phyloP scores from a whole-genome alignment of 2,113 vertebrate genomes.

The Hippocampus abdominalis region DNA sequence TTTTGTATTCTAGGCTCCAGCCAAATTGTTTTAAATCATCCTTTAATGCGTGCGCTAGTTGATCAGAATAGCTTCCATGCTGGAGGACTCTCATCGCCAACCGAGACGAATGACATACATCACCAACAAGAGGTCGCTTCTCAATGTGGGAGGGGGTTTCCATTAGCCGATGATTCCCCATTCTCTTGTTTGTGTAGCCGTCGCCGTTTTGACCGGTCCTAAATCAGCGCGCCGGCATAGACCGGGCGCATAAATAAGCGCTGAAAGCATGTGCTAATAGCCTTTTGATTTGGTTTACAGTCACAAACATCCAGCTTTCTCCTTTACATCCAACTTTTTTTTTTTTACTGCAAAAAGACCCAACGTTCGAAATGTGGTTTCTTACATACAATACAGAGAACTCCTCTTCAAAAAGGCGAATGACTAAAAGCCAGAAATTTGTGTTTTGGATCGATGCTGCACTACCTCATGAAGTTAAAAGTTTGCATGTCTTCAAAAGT shows the following conservation, averaged over 20 bases:
- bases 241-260: conserved; percentile 91
- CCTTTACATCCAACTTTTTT: conserved; percentile 31
- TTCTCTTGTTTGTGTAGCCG: conserved; percentile 83
- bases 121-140: conserved; percentile 80
- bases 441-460: no score
- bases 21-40: conserved; percentile 93
- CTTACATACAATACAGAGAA: not conserved
- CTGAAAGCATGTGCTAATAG: conserved; percentile 87
- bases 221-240: conserved; percentile 82
- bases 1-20: conserved; percentile 83
- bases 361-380: not conserved
- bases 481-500: no score
- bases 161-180: conserved; percentile 95
- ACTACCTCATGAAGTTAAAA: no score
- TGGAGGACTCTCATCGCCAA: conserved; percentile 62
- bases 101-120: conserved; percentile 83
- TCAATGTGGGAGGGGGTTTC: conserved; percentile 79
- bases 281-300: conserved; percentile 87
- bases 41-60: conserved; percentile 83
- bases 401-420: no score
- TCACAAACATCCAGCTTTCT: conserved; percentile 76
- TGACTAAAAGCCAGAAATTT: no score
- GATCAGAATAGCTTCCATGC: conserved; percentile 76
- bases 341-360: not conserved
- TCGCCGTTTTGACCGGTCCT: conserved; percentile 82